Base-by-base conservation (phyloP, 2,888 invertebrate genomes). In the Habrosyne pyritoides region DNA sequence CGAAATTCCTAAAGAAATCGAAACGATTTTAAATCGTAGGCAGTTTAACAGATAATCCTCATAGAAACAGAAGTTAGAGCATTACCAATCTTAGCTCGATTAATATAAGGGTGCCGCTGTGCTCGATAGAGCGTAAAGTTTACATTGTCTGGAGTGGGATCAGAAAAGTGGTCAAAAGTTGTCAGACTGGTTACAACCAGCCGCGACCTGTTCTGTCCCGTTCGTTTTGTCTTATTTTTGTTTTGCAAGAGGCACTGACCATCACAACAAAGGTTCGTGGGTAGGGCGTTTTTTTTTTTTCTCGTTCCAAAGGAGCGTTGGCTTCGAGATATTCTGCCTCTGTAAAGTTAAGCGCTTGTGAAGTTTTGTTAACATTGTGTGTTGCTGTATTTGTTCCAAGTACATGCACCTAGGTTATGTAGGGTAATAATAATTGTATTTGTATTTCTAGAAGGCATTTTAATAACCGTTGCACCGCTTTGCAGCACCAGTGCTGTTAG, bases 1-100 rank as follows among this genome's bases (percentile, higher is more conserved):
- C 74, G 73, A 79, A 87, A 91, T 91, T 91, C 90, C 90, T 87
- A 91, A 84, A 84, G 91, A 91, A 91, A 91, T 86, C 90, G 91
- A 91, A 91, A 88, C 81, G 79, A 75, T 79, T 75, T 84, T 83
- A 86, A 89, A 89, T 89, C 88, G 87, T 89, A 88, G 86, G 78
- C 78, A 67, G 74, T 66, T 61, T 64, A 60, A 70, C 55, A 47
- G 50, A 46, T 55, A 54, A 14, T 56, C 63, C 47, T 57, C 50
- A 46, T 14, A 48, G 55, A 49, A 53, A 21, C 53, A 51, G 48
- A 26, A 18, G 21, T 21, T 24, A 57, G 47, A 42, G 1, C 18
- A 42, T 52, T 30, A 52, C 18, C 49, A 52, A 4, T 5, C 46
- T 59, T 68, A 28, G 55, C 58, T 62, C 63, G 68, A 6, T 59